Evolutionary conservation across 2,888 invertebrate genomes (phyloP), one percentile per base, ranked within the genome.

Genomic region (Arge pagana): DNA sequence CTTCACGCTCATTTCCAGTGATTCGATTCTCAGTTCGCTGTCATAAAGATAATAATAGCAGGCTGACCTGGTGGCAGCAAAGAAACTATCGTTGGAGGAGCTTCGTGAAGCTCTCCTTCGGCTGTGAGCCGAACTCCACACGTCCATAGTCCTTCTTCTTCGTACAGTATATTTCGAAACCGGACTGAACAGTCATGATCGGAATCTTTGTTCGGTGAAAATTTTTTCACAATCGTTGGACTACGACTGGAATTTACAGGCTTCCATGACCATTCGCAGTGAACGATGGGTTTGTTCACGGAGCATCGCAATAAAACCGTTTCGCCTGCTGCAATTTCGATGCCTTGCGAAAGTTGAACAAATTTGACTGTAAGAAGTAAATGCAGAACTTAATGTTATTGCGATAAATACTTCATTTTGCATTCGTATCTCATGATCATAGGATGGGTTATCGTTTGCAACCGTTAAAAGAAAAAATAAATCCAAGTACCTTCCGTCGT

Each of bases 61-160:
- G 37, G 23, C 48, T 49, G 59, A 75, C 76, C 74, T 23, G 75
- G 68, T 1, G 75, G 74, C 16, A 76, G 53, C 30, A 76, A 66
- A 31, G 70, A 70, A 3, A 76, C 67, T 15, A 67, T 72, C 3
- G 76, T 74, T 1, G 76, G 65, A 4, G 74, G 72, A n/a, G 76
- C 76, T 55, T 69, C 66, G 57, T 74, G 74, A 16, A 75, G 61
- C 16, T 66, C 63, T 19, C 74, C 73, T 13, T 62, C 64, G 1
- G 67, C 61, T 13, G 71, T 66, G 37, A 75, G 61, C 30, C 73
- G 62, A 13, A 75, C 74, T 5, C 72, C 74, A 53, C 76, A 77
- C 8, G 71, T 74, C 77, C 77, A 77, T n/a, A 74, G 59, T 2
- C 77, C 77, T 55, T 74, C 74, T 54, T 76, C 74, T 50, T 74